Percentiles rank a stretch among this genome's conserved stretches.
Conservation (phyloP, 2,797 vertebrate species). For the Sitta carolinensis region DNA sequence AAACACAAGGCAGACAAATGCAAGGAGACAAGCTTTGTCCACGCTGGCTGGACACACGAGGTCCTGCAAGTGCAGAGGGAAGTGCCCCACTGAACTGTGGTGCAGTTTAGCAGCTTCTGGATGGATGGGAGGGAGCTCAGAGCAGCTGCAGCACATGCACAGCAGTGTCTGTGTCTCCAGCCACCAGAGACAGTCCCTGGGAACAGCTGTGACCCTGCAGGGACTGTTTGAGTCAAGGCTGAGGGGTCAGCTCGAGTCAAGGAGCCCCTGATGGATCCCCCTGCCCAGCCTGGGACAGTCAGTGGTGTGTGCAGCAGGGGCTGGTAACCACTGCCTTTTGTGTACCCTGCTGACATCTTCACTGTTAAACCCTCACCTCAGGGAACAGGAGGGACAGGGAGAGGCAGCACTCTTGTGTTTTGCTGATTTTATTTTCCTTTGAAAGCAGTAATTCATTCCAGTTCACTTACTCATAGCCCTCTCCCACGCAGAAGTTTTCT, state of each 20-base stretch:
- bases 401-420: neutral
- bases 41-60: rapidly evolving
- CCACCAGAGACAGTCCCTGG: neutral
- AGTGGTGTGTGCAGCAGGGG: neutral
- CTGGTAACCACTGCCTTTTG: neutral
- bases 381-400: neutral
- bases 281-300: neutral
- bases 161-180: neutral
- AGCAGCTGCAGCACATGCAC: neutral
- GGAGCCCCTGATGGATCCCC: neutral
- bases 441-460: constrained; percentile 17
- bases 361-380: neutral
- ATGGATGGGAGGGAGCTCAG: neutral
- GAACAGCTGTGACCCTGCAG: neutral
- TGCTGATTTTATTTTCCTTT: neutral
- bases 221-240: neutral
- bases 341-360: neutral
- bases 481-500: neutral
- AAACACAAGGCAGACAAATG: neutral
- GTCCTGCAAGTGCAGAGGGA: rapidly evolving
- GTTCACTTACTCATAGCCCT: constrained; percentile 4
- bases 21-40: neutral
- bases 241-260: neutral
- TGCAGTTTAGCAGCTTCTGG: neutral
- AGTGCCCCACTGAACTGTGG: rapidly evolving